Evolutionary conservation across 1,140 invertebrate genomes (phyloP), one percentile per base, ranked within the genome.

Genomic region (Parapsyche elsis): DNA sequence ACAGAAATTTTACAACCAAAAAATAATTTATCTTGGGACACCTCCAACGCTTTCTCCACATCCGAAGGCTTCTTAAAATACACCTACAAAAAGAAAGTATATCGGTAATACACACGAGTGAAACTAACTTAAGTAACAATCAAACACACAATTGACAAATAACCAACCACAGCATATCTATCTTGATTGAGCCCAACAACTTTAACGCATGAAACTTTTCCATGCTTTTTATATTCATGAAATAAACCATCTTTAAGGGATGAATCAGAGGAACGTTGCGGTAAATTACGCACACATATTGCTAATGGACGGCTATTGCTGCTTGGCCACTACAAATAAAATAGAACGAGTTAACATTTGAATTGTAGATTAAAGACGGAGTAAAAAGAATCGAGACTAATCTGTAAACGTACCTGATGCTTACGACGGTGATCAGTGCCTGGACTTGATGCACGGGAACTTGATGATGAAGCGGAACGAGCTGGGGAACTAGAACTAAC

Each of bases 151-250:
- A 53, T 14, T 53, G 12, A 64, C 10, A 44, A 26, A 26, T 59
- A 59, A 59, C 79, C 78, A 59, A 95, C 96, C 76, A 97, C 91
- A 71, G 96, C 96, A 88, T 95, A 95, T 83, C 96, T 90, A 82
- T 95, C 94, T 16, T 92, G 92, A 79, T 93, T 95, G 84, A 94
- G 91, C 0, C 95, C 96, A 21, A 95, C 92, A 19, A 98, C 92
- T 86, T 95, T 97, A 26, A 99, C 97, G 91, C 95, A 96, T 82
- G 95, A 96, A 84, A 99, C 96, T 90, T 98, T 99, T 26, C 97
- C 97, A 89, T 99, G 96, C 85, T 99, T 99, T 90, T 99, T 98
- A 90, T 98, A 99, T 88, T 99, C 97, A 89, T 99, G 97, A 90
- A 97, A 99, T 80, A 99, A 92, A 80, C 97, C 97, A 89, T 99